phyloP scores from a whole-genome alignment of 2,113 vertebrate genomes.

The Tylochromis polylepis region DNA sequence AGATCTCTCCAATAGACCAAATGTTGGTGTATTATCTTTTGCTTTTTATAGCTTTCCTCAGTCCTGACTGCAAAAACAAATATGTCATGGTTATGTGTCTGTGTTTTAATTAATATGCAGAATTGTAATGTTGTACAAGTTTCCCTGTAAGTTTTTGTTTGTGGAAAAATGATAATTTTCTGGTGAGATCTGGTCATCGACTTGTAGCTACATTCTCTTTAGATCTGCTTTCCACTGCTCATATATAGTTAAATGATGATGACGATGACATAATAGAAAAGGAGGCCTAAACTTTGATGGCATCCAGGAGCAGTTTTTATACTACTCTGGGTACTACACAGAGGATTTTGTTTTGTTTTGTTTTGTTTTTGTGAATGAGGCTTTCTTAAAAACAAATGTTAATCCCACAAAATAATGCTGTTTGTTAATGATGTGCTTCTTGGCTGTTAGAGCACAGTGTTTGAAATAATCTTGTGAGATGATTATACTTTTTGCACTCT shows the following conservation, averaged over 20 bases:
- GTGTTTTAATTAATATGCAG: background rate
- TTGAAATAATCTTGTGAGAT: too few species aligned
- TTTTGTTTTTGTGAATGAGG: too few species aligned
- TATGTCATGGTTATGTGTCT: background rate
- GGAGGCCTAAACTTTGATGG: background rate
- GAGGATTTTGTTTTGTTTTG: too few species aligned
- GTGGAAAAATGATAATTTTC: background rate
- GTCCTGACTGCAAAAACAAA: background rate
- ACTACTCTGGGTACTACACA: background rate
- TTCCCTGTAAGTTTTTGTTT: background rate
- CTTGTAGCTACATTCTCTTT: background rate
- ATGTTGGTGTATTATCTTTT: background rate
- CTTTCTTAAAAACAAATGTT: too few species aligned
- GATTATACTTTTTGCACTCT: too few species aligned
- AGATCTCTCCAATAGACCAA: constrained; percentile 2
- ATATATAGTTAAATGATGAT: background rate
- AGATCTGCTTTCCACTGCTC: background rate
- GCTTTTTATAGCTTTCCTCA: background rate
- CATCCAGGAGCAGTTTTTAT: background rate
- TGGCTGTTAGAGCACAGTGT: too few species aligned
- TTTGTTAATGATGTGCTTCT: too few species aligned
- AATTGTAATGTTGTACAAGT: background rate
- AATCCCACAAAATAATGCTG: too few species aligned
- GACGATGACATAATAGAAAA: background rate
- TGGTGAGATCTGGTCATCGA: background rate